Evolutionary conservation across 2,797 vertebrate species (phyloP), one percentile per base, ranked within the genome.

Genomic region (Chaetodon trifasciatus): DNA sequence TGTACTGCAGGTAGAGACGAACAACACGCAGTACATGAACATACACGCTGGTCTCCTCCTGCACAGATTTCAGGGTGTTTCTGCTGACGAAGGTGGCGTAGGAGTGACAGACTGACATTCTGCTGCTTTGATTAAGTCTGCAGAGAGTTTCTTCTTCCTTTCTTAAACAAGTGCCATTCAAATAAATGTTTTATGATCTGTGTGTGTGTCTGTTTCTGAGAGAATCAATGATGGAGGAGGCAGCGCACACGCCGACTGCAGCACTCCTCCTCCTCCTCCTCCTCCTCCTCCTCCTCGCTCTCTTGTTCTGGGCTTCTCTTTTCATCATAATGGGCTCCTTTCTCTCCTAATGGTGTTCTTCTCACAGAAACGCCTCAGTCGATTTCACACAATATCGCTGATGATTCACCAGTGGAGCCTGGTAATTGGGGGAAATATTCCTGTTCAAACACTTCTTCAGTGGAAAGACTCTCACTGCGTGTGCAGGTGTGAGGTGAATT

Each of bases 291-390:
- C 76, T 83, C 64, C 60, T 60, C 55, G 10, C 66, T 57, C 35
- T 57, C 70, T 81, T 78, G 67, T 85, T 78, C 78, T 82, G 63
- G 21, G 56, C 52, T 24, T 83, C 67, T 79, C 87, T 79, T 76
- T 78, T 90, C 84, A 88, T 92, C 82, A 76, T 88, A 91, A 93
- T 90, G 79, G 86, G 79, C 80, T 82, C 75, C 77, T 79, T 88
- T 90, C 76, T 91, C 87, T 87, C 83, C 74, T 77, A 83, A 87
- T 80, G 84, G 87, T 77, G 78, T 77, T 77, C 73, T 71, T 78
- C 85, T 83, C 74, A 55, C 60, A 73, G 81, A 74, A 81, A 83
- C 53, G 79, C 81, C 87, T 82, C 83, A 76, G 87, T 81, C 88
- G 64, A 90, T 94, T 90, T 85, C 83, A 85, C 88, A 88, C 84